These are phyloP conservation scores for Sthenelais limicola DNA, from an alignment of 2,888 invertebrate species.

Conservation along the genomic window DNA sequence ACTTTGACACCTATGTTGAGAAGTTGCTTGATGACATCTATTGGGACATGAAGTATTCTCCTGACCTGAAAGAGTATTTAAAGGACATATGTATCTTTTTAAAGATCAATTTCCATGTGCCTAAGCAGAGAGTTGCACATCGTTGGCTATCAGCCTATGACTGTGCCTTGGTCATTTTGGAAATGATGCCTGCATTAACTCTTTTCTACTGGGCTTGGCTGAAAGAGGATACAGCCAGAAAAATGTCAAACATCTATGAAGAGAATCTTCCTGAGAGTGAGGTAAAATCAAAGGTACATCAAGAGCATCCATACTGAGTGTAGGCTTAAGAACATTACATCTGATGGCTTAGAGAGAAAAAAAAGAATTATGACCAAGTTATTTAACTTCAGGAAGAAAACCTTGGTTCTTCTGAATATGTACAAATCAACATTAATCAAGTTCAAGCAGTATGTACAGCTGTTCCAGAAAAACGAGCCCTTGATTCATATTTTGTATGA, in stretches of 20 bases:
- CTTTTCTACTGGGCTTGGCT: conserved; percentile 14
- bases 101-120: neutral
- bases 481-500: neutral
- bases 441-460: neutral
- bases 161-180: neutral
- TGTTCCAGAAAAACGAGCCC: neutral
- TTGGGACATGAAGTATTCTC: conserved; percentile 1
- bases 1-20: neutral
- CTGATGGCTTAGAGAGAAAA: neutral
- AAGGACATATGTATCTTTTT: neutral
- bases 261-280: neutral
- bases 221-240: neutral
- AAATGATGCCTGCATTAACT: conserved; percentile 1
- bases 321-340: neutral
- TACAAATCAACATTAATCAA: neutral
- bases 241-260: neutral
- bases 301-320: conserved; percentile 15
- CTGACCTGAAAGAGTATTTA: neutral
- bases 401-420: neutral
- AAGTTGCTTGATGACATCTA: neutral
- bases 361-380: neutral
- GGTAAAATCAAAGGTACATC: neutral
- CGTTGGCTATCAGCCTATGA: conserved; percentile 2
- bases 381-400: neutral
- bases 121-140: conserved; percentile 1